Percentiles rank a stretch among this genome's conserved stretches.
Conservation (phyloP, 2,888 invertebrate genomes). For the Polydrusus tereticollis region DNA sequence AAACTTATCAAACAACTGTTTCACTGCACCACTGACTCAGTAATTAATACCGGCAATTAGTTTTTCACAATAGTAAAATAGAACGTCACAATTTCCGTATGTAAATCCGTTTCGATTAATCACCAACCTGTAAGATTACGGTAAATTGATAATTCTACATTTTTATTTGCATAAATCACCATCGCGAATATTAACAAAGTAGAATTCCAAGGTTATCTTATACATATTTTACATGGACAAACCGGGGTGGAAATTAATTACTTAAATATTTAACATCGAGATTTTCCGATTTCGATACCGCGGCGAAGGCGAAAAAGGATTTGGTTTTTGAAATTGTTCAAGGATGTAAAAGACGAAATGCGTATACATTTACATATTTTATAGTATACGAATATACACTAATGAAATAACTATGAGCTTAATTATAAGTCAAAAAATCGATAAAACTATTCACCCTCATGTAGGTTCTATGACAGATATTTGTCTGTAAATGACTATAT, state of each 20-base stretch:
- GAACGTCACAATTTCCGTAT: slow-evolving; percentile 20
- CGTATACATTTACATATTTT: neutral
- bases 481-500: too few species aligned
- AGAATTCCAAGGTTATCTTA: slow-evolving; percentile 27
- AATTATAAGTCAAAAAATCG: too few species aligned
- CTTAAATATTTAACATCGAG: slow-evolving; percentile 23
- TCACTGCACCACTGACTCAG: neutral
- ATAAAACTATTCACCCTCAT: too few species aligned
- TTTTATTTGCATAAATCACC: slow-evolving; percentile 35
- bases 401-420: too few species aligned
- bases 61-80: slow-evolving; percentile 13
- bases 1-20: neutral
- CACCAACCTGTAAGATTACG: slow-evolving; percentile 33
- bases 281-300: slow-evolving; percentile 21
- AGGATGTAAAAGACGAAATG: slow-evolving; percentile 10
- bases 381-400: too few species aligned
- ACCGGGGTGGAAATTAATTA: slow-evolving; percentile 26
- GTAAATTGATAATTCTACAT: slow-evolving; percentile 28
- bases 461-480: too few species aligned
- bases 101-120: slow-evolving; percentile 27
- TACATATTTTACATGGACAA: slow-evolving; percentile 22
- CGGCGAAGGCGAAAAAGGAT: neutral
- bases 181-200: slow-evolving; percentile 23
- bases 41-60: neutral
- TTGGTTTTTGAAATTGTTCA: slow-evolving; percentile 18